These are phyloP conservation scores for Ernsta delagoae DNA, from an alignment of 2,888 invertebrate species.

Conservation along the genomic window DNA sequence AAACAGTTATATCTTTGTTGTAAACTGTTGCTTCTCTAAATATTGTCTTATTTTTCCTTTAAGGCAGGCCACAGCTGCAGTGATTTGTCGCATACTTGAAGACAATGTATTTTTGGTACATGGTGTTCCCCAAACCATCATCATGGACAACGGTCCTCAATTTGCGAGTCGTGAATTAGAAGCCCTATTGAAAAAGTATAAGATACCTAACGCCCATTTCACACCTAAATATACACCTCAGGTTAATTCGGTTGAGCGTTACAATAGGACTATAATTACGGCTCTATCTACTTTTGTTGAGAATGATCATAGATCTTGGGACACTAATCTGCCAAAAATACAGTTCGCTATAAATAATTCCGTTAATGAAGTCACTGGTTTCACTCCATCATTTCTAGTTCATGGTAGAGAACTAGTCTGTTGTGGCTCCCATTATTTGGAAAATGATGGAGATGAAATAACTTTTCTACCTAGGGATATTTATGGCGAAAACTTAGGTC, in stretches of 20 bases:
- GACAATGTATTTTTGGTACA: constrained; percentile 1
- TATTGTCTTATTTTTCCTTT: constrained; percentile 2
- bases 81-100: background rate
- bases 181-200: background rate
- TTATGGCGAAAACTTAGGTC: constrained; percentile 5
- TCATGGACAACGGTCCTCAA: background rate
- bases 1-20: background rate
- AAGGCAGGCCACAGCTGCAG: background rate
- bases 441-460: background rate
- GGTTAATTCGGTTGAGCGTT: background rate
- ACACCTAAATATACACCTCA: background rate
- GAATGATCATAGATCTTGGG: background rate
- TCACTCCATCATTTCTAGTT: constrained; percentile 3
- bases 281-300: background rate
- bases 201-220: background rate
- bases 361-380: background rate
- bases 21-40: constrained; percentile 7
- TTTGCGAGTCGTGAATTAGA: background rate
- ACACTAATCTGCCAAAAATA: background rate
- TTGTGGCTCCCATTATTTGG: background rate
- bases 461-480: background rate
- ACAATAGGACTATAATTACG: background rate
- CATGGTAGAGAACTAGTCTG: background rate
- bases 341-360: constrained; percentile 1
- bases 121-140: constrained; percentile 2